Conservation (phyloP, 2,888 invertebrate species). For the Orchesellides sinensis region DNA sequence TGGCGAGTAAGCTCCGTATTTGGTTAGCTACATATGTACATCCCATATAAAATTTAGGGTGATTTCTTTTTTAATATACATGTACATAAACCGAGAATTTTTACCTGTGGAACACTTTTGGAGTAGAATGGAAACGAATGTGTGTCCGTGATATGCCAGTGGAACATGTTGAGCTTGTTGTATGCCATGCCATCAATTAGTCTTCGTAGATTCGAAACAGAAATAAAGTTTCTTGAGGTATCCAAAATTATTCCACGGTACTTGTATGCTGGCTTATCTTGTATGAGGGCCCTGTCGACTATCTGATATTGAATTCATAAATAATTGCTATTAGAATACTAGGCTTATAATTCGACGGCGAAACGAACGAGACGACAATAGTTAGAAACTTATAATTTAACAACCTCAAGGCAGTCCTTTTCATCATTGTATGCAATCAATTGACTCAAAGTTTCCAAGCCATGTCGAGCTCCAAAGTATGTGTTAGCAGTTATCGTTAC, state of each 20-base stretch:
- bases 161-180: slow-evolving; percentile 83
- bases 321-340: neutral
- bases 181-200: slow-evolving; percentile 91
- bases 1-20: slow-evolving; percentile 88
- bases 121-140: slow-evolving; percentile 79
- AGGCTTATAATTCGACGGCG: neutral
- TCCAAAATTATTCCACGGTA: slow-evolving; percentile 80
- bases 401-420: slow-evolving; percentile 78
- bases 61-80: neutral
- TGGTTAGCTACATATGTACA: slow-evolving; percentile 80
- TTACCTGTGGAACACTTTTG: slow-evolving; percentile 78
- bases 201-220: slow-evolving; percentile 82
- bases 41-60: neutral
- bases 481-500: slow-evolving; percentile 75
- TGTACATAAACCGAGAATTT: neutral
- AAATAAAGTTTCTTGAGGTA: slow-evolving; percentile 78
- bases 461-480: slow-evolving; percentile 87
- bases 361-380: too few relatives aligned
- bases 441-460: slow-evolving; percentile 86
- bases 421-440: slow-evolving; percentile 79
- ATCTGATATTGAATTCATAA: slow-evolving; percentile 76
- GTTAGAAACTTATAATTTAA: too few relatives aligned
- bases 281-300: slow-evolving; percentile 81
- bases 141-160: slow-evolving; percentile 79
- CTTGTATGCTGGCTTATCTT: slow-evolving; percentile 80